A percentile compares a stretch with the other conserved stretches of the same genome.
Evolutionary conservation across 2,888 invertebrate genomes (phyloP).

Genomic region (Hecatera dysodea): DNA sequence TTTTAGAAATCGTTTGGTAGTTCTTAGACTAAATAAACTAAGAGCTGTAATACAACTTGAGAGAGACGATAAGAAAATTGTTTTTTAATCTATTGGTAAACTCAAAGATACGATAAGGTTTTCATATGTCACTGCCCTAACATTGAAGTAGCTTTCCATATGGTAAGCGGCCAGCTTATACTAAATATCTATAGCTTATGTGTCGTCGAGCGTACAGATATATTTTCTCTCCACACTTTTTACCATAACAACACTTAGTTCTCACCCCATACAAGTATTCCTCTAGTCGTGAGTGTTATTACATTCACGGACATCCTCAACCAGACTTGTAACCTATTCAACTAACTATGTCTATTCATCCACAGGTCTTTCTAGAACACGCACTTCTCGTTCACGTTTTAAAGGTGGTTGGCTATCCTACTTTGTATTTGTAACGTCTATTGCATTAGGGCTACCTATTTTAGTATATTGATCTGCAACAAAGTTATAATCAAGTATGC

Average conservation of each 20-base stretch:
- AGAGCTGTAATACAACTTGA: neutral
- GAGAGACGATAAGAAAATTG: neutral
- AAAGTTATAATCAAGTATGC: neutral
- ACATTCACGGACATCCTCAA: slow-evolving; percentile 22
- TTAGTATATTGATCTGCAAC: neutral
- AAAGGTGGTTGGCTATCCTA: neutral
- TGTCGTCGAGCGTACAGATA: neutral
- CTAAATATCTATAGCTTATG: no score
- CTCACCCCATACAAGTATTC: slow-evolving; percentile 3
- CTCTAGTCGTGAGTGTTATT: slow-evolving; percentile 37
- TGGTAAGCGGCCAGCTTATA: neutral
- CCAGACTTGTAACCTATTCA: slow-evolving; percentile 18
- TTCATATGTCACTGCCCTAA: neutral
- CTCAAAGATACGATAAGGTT: neutral
- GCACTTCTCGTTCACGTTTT: slow-evolving; percentile 19
- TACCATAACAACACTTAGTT: slow-evolving; percentile 2
- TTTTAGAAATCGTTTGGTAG: neutral
- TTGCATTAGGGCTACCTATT: neutral
- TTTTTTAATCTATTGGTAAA: neutral
- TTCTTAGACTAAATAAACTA: neutral
- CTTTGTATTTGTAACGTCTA: neutral
- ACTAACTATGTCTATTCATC: slow-evolving; percentile 28
- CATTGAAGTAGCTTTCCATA: neutral
- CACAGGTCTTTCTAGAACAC: neutral
- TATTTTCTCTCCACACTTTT: neutral